phyloP scores from a whole-genome alignment of 2,797 vertebrate genomes.

The Hozukius guyotensis region DNA sequence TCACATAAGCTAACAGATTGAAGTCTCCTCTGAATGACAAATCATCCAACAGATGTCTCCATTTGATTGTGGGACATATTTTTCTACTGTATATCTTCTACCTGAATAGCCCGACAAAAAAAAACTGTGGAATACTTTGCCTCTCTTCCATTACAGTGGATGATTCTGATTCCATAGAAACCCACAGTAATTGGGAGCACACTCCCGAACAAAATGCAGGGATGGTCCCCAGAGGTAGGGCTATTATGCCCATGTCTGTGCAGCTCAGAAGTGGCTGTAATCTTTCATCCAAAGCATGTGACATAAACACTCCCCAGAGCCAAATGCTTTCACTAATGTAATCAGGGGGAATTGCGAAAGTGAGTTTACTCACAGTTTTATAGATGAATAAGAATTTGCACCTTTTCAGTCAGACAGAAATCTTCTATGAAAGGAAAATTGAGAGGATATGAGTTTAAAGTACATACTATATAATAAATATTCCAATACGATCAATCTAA shows the following conservation, averaged over 20 bases:
- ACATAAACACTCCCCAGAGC: conserved; percentile 69
- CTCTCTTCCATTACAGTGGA: conserved; percentile 48
- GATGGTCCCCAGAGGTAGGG: conserved; percentile 59
- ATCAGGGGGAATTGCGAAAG: conserved; percentile 60
- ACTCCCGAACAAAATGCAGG: conserved; percentile 61
- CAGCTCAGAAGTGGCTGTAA: conserved; percentile 71
- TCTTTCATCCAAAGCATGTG: conserved; percentile 71
- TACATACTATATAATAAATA: not conserved
- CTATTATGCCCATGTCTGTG: conserved; percentile 69
- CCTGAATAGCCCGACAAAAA: conserved; percentile 31
- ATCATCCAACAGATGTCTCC: conserved; percentile 68
- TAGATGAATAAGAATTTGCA: conserved; percentile 36
- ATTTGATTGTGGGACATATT: conserved; percentile 52
- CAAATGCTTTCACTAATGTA: conserved; percentile 60
- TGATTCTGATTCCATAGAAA: conserved; percentile 66
- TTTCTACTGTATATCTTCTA: conserved; percentile 40
- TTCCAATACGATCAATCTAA: not conserved
- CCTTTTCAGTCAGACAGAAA: not conserved
- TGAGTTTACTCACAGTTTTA: conserved; percentile 47
- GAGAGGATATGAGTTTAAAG: not conserved
- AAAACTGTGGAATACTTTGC: conserved; percentile 25
- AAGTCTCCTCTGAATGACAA: conserved; percentile 56
- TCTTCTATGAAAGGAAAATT: not conserved
- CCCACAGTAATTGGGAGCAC: conserved; percentile 69
- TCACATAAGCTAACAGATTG: conserved; percentile 41